phyloP scores from a whole-genome alignment of 2,888 invertebrate genomes.

The Microchrysa polita region DNA sequence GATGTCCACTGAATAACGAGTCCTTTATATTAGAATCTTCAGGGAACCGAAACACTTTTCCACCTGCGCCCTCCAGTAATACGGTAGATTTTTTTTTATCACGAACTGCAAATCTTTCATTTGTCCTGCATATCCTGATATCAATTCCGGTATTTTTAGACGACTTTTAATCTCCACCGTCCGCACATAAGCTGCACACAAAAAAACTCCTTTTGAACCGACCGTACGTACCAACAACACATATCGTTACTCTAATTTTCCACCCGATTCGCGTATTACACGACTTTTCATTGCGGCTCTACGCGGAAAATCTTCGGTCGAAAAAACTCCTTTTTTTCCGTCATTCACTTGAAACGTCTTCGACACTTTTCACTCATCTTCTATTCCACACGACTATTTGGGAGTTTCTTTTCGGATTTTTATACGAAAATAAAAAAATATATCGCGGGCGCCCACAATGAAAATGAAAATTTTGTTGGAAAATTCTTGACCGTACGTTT shows the following conservation, averaged over 20 bases:
- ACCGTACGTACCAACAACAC: not conserved
- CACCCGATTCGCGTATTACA: slow-evolving; percentile 6
- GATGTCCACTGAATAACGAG: too few species aligned
- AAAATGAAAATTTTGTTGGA: slow-evolving; percentile 43
- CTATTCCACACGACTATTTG: slow-evolving; percentile 16
- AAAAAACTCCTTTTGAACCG: slow-evolving; percentile 20
- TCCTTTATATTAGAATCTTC: too few species aligned
- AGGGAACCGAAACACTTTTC: too few species aligned
- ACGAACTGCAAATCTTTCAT: too few species aligned
- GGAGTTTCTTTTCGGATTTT: not conserved
- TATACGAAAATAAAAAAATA: slow-evolving; percentile 17
- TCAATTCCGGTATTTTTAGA: too few species aligned
- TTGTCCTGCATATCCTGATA: too few species aligned
- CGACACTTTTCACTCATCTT: slow-evolving; percentile 40
- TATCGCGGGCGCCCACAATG: slow-evolving; percentile 51
- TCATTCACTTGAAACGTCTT: slow-evolving; percentile 8
- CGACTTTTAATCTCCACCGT: too few species aligned
- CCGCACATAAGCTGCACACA: not conserved
- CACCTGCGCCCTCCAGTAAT: too few species aligned
- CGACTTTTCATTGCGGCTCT: slow-evolving; percentile 16
- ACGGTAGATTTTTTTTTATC: too few species aligned
- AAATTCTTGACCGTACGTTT: slow-evolving; percentile 48
- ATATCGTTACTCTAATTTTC: slow-evolving; percentile 28
- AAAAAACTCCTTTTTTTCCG: not conserved
- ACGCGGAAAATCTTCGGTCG: not conserved